Evolutionary conservation across 2,797 vertebrate genomes (phyloP).

Genomic region (Cyclopterus lumpus): DNA sequence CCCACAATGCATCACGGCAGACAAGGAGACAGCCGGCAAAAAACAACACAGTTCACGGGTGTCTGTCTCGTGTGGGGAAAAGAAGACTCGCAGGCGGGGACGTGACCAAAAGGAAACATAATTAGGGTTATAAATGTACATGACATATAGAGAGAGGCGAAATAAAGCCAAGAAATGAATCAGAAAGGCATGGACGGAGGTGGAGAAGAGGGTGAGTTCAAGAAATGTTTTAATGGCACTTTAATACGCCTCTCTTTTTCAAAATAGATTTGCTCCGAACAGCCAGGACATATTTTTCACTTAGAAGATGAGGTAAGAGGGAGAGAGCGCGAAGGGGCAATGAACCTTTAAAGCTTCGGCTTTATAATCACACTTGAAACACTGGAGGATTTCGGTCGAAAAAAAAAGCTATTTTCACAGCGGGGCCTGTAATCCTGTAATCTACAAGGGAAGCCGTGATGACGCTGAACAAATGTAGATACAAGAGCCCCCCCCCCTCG

Average conservation of each 20-base stretch:
- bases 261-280: constrained; percentile 61
- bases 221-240: constrained; percentile 33
- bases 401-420: constrained; percentile 8
- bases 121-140: constrained; percentile 76
- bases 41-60: constrained; percentile 44
- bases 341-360: constrained; percentile 18
- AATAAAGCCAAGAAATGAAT: constrained; percentile 11
- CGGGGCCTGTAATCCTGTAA: constrained; percentile 10
- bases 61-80: constrained; percentile 31
- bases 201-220: neutral
- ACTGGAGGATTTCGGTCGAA: constrained; percentile 6
- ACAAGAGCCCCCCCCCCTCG: neutral
- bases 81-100: constrained; percentile 38
- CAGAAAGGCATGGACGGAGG: neutral
- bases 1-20: constrained; percentile 52
- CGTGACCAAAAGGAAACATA: constrained; percentile 55
- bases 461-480: neutral
- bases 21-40: constrained; percentile 38
- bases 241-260: constrained; percentile 48
- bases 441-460: constrained; percentile 16
- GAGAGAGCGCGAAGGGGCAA: constrained; percentile 26
- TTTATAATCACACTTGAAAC: constrained; percentile 33
- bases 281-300: constrained; percentile 48
- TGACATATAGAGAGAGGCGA: constrained; percentile 63
- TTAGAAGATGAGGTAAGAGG: constrained; percentile 33